Evolutionary conservation across 2,797 vertebrate genomes (phyloP).

Genomic region (Pseudopleuronectes americanus): DNA sequence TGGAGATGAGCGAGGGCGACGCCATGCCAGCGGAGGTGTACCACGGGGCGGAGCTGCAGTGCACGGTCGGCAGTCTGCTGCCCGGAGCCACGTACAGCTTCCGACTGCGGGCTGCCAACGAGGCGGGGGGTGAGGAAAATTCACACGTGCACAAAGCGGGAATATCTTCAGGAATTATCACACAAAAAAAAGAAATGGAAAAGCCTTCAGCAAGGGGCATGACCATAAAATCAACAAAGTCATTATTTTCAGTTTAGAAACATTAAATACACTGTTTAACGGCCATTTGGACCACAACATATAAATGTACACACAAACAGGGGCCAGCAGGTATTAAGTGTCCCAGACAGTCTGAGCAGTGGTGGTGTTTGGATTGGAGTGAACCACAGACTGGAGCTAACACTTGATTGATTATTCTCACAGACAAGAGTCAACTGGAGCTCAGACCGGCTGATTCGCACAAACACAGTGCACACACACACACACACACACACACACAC

Average conservation of each 20-base stretch:
- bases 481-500: no score
- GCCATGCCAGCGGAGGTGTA: constrained; percentile 87
- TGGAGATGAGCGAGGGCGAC: constrained; percentile 92
- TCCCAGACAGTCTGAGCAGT: constrained; percentile 33
- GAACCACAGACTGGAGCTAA: constrained; percentile 14
- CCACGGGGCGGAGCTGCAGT: constrained; percentile 89
- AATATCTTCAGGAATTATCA: background rate
- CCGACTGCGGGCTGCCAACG: constrained; percentile 90
- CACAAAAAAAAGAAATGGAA: background rate
- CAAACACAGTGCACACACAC: constrained; percentile 22
- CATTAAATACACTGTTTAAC: background rate
- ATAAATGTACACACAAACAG: background rate
- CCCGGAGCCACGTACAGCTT: constrained; percentile 92
- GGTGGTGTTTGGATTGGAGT: constrained; percentile 5
- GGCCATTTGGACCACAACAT: background rate
- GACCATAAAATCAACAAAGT: background rate
- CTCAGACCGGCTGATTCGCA: constrained; percentile 36
- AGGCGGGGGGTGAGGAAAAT: constrained; percentile 91
- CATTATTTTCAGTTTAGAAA: background rate
- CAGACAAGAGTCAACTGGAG: constrained; percentile 22
- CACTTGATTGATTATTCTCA: constrained; percentile 40
- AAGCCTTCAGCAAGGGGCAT: background rate
- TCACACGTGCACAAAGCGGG: background rate
- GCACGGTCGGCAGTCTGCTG: constrained; percentile 91
- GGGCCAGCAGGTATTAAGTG: constrained; percentile 1